Evolutionary conservation across 2,113 vertebrate species (phyloP), one percentile per base, ranked within the genome.

Genomic region (Gorsachius goisagi): DNA sequence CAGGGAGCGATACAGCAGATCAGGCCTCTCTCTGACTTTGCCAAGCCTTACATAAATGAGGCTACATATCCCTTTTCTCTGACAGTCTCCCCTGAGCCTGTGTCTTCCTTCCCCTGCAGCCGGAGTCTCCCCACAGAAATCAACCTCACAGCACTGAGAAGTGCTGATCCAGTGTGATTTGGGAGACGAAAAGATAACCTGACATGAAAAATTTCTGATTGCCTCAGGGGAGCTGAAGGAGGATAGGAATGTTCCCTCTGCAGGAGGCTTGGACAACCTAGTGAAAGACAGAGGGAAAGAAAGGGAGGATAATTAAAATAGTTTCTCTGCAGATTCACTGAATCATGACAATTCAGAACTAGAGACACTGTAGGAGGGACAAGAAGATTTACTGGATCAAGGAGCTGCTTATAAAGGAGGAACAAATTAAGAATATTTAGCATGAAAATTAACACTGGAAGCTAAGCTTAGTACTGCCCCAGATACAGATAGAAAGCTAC

Each of bases 341-440:
- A 93, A 95, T 95, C 93, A 94, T 95, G 91, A 85, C 39, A 88
- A 68, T 60, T 94, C 94, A 88, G 72, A 44, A 67, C 53, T 52
- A 47, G 73, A 88, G 47, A 97, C 83, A 84, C 83, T 10, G 69
- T 71, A 97, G 94, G 95, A 95, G 63, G 72, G 94, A 96, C 89
- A 69, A 91, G 92, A 92, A 95, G 69, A 96, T 95, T 90, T 94
- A 92, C 71, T 77, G 86, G 85, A 95, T 93, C 77, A 90, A 41
- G 94, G 58, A 90, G 41, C 33, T 92, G 59, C 68, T 96, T 89
- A 95, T 64, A 91, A 93, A 85, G 73, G 93, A 88, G 72, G 86
- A 96, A 92, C 60, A 95, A 96, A 96, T 91, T 94, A 95, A 84
- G 88, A 94, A 85, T 92, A 94, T 94, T 96, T 95, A 97, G 62